Evolutionary conservation across 2,113 vertebrate species (phyloP).

Genomic region (Malurus alboscapulatus): DNA sequence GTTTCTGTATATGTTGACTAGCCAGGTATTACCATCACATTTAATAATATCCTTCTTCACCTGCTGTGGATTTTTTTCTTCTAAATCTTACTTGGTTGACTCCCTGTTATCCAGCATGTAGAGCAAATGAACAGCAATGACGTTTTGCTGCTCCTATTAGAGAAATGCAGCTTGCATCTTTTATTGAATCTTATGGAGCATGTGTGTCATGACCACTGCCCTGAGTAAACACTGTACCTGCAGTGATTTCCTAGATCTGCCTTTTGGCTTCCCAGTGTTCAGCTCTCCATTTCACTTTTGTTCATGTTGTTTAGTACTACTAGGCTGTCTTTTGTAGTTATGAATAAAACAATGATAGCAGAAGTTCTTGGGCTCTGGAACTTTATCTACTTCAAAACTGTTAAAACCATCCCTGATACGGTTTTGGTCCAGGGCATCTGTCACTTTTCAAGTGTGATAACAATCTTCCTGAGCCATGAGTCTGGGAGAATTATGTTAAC

Average conservation of each 20-base stretch:
- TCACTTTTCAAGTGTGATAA: background rate
- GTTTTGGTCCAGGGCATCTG: background rate
- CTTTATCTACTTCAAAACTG: background rate
- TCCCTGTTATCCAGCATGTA: background rate
- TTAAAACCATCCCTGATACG: background rate
- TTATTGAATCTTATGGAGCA: accelerated
- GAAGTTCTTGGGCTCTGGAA: background rate
- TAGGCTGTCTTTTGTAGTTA: background rate
- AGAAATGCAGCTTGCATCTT: background rate
- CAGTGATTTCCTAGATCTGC: background rate
- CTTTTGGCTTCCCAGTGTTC: background rate
- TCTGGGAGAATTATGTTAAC: background rate
- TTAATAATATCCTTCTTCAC: background rate
- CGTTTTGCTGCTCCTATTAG: background rate
- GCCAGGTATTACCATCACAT: background rate
- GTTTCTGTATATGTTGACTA: background rate
- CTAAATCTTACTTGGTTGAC: background rate
- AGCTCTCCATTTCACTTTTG: accelerated
- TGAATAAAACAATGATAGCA: background rate
- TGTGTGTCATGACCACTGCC: background rate
- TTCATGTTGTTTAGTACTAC: background rate
- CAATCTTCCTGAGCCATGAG: background rate
- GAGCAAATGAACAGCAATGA: background rate
- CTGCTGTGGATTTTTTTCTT: background rate
- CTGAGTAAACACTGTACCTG: background rate